Evolutionary conservation across 2,888 invertebrate species (phyloP).

Genomic region (Choreutis nemorana): DNA sequence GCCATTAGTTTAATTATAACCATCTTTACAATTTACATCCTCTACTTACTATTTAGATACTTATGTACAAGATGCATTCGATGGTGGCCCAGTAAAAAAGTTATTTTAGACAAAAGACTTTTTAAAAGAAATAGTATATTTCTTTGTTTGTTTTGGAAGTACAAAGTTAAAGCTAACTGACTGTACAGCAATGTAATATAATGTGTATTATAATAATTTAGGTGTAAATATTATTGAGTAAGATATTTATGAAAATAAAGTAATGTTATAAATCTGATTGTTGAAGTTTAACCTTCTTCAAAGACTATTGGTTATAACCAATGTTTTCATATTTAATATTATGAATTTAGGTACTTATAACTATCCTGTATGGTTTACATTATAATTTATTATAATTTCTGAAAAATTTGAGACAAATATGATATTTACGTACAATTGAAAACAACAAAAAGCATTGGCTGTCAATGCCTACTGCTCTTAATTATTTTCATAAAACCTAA

Average conservation of each 20-base stretch:
- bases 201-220: slow-evolving; percentile 19
- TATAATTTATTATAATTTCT: too few relatives aligned
- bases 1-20: slow-evolving; percentile 32
- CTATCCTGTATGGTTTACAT: too few relatives aligned
- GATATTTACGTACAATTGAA: too few relatives aligned
- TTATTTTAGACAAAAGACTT: slow-evolving; percentile 39
- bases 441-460: too few relatives aligned
- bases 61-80: slow-evolving; percentile 46
- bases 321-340: too few relatives aligned
- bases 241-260: slow-evolving; percentile 37
- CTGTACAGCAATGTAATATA: slow-evolving; percentile 11
- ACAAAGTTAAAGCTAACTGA: slow-evolving; percentile 47
- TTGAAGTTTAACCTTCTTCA: too few relatives aligned
- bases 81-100: slow-evolving; percentile 46
- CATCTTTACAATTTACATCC: slow-evolving; percentile 32
- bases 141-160: slow-evolving; percentile 44
- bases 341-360: too few relatives aligned
- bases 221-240: slow-evolving; percentile 45
- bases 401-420: too few relatives aligned
- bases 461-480: too few relatives aligned
- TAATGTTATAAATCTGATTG: too few relatives aligned
- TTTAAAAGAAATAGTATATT: slow-evolving; percentile 40
- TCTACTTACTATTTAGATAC: slow-evolving; percentile 43
- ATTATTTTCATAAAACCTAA: not conserved
- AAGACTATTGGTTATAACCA: too few relatives aligned